Evolutionary conservation across 2,888 invertebrate species (phyloP).

Genomic region (Petrophora chlorosata): DNA sequence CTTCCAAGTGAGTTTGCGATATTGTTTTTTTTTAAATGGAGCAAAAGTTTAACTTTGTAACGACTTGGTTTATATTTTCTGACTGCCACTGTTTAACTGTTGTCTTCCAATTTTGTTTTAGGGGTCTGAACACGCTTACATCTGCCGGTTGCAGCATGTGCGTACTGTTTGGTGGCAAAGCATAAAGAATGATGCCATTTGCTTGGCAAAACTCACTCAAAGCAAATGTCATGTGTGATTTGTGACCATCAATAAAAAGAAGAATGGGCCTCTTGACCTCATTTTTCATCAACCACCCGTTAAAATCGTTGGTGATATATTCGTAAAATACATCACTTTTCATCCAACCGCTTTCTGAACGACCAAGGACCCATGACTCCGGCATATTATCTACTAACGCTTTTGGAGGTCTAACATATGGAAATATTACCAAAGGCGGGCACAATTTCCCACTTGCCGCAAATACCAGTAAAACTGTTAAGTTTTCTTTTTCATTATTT

Average conservation of each 20-base stretch:
- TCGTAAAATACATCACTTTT: slow-evolving; percentile 36
- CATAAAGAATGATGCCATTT: slow-evolving; percentile 36
- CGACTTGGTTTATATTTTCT: neutral
- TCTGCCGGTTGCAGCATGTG: slow-evolving; percentile 43
- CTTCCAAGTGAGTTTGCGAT: neutral
- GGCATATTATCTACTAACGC: slow-evolving; percentile 34
- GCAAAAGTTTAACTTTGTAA: slow-evolving; percentile 11
- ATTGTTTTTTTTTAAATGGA: slow-evolving; percentile 1
- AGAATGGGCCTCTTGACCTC: slow-evolving; percentile 33
- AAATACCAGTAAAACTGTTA: slow-evolving; percentile 39
- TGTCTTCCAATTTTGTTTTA: slow-evolving; percentile 34
- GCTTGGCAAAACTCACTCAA: slow-evolving; percentile 31
- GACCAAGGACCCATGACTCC: slow-evolving; percentile 25
- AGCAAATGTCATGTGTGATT: slow-evolving; percentile 35
- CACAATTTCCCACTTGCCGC: slow-evolving; percentile 34
- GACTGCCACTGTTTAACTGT: slow-evolving; percentile 3
- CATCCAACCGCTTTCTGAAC: slow-evolving; percentile 25
- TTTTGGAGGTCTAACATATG: slow-evolving; percentile 35
- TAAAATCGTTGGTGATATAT: slow-evolving; percentile 39
- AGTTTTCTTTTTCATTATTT: slow-evolving; percentile 36
- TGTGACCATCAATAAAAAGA: slow-evolving; percentile 40
- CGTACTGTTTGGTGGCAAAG: slow-evolving; percentile 40
- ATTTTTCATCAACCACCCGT: slow-evolving; percentile 34
- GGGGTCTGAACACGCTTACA: slow-evolving; percentile 36
- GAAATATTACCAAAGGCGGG: slow-evolving; percentile 41